Base-by-base conservation (phyloP, 2,113 vertebrate genomes). In the Prolemur simus region DNA sequence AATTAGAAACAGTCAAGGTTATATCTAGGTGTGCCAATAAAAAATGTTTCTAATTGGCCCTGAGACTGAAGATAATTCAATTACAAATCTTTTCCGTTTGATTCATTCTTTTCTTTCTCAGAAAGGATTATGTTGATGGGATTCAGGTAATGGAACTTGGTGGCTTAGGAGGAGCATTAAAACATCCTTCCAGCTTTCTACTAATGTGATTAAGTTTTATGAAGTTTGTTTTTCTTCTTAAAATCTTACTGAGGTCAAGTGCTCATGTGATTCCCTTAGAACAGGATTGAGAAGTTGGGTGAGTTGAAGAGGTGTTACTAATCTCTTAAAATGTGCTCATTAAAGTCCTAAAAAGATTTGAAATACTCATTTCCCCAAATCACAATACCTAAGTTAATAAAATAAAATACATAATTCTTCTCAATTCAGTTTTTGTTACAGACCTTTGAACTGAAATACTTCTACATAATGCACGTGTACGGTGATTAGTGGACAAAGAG, bases 181-280 rank as follows among this genome's bases (percentile, higher is more conserved):
- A 99, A 98, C 98, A 99, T 98, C 98, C 98, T 99, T 98, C 98
- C 97, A 98, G 98, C 98, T 99, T 99, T 98, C 69, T 98, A 98
- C 98, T 99, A 99, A 99, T 99, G 98, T 99, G 99, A 99, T 99
- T 99, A 99, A 98, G 98, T 98, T 99, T 99, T 99, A 99, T 99
- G 98, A 99, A 99, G 98, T 99, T 99, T 99, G 99, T 98, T 99
- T 99, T 99, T 99, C 99, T 98, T 98, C 98, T 99, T 98, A 98
- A 98, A 98, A 98, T 98, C 98, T 98, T 98, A 96, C 93, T 96
- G 97, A 98, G 98, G 97, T 98, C 98, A 98, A 99, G 97, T 98
- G 97, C 69, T 98, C 98, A 98, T 98, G 96, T 98, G 98, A 98
- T 98, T 98, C 97, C 69, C 84, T 98, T 94, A 85, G 66, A 98